Percentiles rank a stretch among this genome's conserved stretches.
Evolutionary conservation across 2,888 invertebrate genomes (phyloP).

Genomic region (Ditula angustiorana): DNA sequence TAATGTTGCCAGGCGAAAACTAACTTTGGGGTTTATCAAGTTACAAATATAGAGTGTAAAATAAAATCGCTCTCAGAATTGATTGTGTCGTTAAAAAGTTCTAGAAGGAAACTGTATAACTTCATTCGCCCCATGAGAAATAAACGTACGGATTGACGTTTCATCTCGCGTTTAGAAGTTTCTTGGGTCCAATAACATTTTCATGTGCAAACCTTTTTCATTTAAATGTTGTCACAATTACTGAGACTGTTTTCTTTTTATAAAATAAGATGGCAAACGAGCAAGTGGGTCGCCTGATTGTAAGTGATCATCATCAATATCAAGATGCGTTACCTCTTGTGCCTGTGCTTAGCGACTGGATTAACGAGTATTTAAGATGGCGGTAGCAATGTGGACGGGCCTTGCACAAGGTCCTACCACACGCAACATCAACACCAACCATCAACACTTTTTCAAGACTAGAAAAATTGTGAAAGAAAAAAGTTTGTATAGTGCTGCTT

Average conservation of each 20-base stretch:
- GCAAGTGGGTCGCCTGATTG: too few relatives aligned
- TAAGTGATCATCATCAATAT: too few relatives aligned
- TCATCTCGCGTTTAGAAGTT: slow-evolving; percentile 27
- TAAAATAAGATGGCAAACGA: too few relatives aligned
- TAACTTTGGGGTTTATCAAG: not conserved
- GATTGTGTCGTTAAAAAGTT: slow-evolving; percentile 32
- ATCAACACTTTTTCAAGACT: not conserved
- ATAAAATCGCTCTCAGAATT: slow-evolving; percentile 24
- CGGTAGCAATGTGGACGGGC: too few relatives aligned
- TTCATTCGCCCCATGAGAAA: slow-evolving; percentile 36
- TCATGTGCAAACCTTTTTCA: slow-evolving; percentile 2
- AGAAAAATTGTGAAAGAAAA: not conserved
- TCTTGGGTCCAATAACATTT: slow-evolving; percentile 24
- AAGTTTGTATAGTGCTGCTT: not conserved
- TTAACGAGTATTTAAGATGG: too few relatives aligned
- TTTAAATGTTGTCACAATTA: not conserved
- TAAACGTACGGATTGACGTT: slow-evolving; percentile 36
- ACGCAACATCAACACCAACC: too few relatives aligned
- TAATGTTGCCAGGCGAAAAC: not conserved
- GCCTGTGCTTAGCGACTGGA: too few relatives aligned
- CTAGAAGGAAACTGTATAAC: slow-evolving; percentile 29
- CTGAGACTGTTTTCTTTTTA: too few relatives aligned
- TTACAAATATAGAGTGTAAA: slow-evolving; percentile 15
- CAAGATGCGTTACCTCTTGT: too few relatives aligned
- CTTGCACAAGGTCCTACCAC: too few relatives aligned